phyloP scores from a whole-genome alignment of 2,888 invertebrate species.

The Eupithecia vulgata region DNA sequence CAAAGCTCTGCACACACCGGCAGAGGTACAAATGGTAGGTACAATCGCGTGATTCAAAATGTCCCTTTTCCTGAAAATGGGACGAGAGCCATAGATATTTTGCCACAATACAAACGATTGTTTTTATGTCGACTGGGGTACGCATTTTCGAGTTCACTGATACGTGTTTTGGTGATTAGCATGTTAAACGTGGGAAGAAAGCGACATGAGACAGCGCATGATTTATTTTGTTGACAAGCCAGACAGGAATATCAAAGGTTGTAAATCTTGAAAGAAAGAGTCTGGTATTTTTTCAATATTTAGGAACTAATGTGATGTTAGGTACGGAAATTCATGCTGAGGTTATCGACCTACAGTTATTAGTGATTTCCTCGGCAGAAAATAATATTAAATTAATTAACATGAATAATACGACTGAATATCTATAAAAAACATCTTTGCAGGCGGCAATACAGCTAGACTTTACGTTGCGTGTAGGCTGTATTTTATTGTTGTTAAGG shows the following conservation, averaged over 20 bases:
- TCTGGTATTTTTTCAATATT: conserved; percentile 6
- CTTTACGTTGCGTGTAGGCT: conserved; percentile 46
- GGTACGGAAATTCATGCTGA: conserved; percentile 6
- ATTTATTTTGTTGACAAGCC: conserved; percentile 1
- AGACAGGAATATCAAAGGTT: neutral
- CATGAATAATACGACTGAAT: neutral
- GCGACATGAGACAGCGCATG: neutral
- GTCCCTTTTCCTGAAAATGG: conserved; percentile 72
- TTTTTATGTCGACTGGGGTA: conserved; percentile 41
- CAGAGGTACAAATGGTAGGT: conserved; percentile 53
- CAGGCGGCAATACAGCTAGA: neutral
- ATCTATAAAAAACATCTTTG: neutral
- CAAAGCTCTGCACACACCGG: conserved; percentile 45
- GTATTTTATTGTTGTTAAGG: conserved; percentile 45
- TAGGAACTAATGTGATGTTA: conserved; percentile 11
- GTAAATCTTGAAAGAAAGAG: neutral
- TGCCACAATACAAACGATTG: conserved; percentile 48
- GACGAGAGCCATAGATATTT: conserved; percentile 60
- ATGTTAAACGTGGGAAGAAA: conserved; percentile 8
- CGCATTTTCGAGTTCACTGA: conserved; percentile 50
- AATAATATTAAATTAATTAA: neutral
- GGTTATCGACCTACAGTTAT: conserved; percentile 7
- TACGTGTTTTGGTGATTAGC: conserved; percentile 16
- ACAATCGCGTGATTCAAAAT: conserved; percentile 72
- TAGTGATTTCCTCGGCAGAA: neutral